Evolutionary conservation across 2,113 vertebrate species (phyloP).

Genomic region (Austrofundulus limnaeus): DNA sequence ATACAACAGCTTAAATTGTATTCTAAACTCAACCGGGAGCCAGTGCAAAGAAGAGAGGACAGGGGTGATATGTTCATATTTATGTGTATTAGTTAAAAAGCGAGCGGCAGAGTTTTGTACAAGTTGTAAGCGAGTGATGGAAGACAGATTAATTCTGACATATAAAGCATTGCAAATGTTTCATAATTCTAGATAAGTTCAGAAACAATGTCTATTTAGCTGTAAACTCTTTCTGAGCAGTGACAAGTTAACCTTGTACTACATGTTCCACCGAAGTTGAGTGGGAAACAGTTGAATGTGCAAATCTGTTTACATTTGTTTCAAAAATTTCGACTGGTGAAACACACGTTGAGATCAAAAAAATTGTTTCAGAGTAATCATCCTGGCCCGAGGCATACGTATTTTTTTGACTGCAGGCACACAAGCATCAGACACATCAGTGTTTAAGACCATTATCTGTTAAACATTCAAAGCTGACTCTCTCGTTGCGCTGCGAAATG

Average conservation of each 20-base stretch:
- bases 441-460: conserved; percentile 21
- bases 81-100: too few species aligned
- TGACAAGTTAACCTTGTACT: neutral
- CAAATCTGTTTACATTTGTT: neutral
- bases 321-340: neutral
- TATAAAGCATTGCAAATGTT: too few species aligned
- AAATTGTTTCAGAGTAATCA: neutral
- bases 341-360: neutral
- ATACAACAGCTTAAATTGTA: too few species aligned
- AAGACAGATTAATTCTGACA: too few species aligned
- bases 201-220: too few species aligned
- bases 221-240: too few species aligned
- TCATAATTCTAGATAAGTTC: too few species aligned
- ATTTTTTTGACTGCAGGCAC: neutral
- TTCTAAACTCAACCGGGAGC: too few species aligned
- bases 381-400: neutral
- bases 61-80: too few species aligned
- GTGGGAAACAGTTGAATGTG: neutral
- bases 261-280: neutral
- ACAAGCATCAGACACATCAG: conserved; percentile 4
- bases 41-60: too few species aligned
- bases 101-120: too few species aligned
- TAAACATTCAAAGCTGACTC: conserved; percentile 21
- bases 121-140: too few species aligned
- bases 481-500: conserved; percentile 14